These are phyloP conservation scores for Paramormyrops kingsleyae DNA, from an alignment of 2,113 vertebrate species.

Conservation along the genomic window DNA sequence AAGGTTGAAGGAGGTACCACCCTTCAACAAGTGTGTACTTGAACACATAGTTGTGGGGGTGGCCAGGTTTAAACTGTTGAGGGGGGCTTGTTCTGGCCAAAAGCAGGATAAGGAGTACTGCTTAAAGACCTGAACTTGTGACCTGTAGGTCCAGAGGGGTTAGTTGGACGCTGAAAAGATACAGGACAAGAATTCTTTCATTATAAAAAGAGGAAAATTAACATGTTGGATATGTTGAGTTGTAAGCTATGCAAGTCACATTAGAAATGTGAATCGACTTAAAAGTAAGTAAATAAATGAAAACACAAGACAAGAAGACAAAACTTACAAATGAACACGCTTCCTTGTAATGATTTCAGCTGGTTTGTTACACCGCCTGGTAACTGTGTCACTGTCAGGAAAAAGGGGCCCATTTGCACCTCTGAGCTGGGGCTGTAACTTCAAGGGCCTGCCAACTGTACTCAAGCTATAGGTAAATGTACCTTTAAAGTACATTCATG, in stretches of 20 bases:
- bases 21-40: slow-evolving; percentile 38
- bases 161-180: not conserved
- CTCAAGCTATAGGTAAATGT: not conserved
- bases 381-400: not conserved
- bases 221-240: not conserved
- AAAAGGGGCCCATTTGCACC: not conserved
- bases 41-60: slow-evolving; percentile 34
- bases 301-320: not conserved
- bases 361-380: not conserved
- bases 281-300: not conserved
- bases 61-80: slow-evolving; percentile 14
- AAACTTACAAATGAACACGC: not conserved
- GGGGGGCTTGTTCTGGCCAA: not conserved
- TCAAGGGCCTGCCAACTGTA: not conserved
- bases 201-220: not conserved
- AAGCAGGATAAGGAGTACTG: not conserved
- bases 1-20: slow-evolving; percentile 24
- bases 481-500: not conserved
- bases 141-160: not conserved
- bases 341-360: not conserved
- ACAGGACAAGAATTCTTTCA: not conserved
- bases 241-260: not conserved
- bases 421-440: not conserved
- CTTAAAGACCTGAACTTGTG: not conserved
- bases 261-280: not conserved